Evolutionary conservation across 2,113 vertebrate species (phyloP), one percentile per base, ranked within the genome.

Genomic region (Crotalus horridus): DNA sequence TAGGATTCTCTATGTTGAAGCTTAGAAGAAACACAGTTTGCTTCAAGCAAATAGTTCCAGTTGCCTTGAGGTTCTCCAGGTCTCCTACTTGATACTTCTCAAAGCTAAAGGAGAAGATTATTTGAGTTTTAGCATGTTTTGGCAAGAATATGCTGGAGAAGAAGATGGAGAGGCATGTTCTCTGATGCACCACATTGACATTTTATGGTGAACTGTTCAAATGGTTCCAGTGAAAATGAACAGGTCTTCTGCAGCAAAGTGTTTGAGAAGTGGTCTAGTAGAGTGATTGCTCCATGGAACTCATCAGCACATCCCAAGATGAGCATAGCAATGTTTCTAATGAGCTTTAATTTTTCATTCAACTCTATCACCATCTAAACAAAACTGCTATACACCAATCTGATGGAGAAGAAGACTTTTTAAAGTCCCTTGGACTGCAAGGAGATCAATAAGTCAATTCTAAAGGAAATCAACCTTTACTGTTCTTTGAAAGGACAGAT

Each of bases 301-400:
- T 20, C n/a, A 74, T 74, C 64, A 74, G n/a, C 15, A 74, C n/a
- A 33, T 13, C 6, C 10, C 33, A 61, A 59, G 59, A 43, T 53
- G 74, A 88, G 39, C 26, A 0, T 12, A 33, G 26, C 88, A 90
- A 59, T 21, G 54, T 64, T 89, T 93, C 92, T 59, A 54, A 29
- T 17, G 10, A 87, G 90, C 43, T 54, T 85, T 7, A 91, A 74
- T 95, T 93, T 87, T 51, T 64, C 48, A 4, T 86, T 87, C 55
- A 51, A 53, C 86, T 93, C 55, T 64, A 86, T 91, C 39, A 55
- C 85, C 59, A 48, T 74, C 69, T 39, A 46, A 48, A 86, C 23
- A 74, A 87, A 95, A 92, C 87, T 87, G 89, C 90, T 92, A 91
- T 88, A 48, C 53, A 53, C 87, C 88, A 51, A 10, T 74, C 55